Evolutionary conservation across 2,113 vertebrate species (phyloP).

Genomic region (Amphiprion ocellaris): DNA sequence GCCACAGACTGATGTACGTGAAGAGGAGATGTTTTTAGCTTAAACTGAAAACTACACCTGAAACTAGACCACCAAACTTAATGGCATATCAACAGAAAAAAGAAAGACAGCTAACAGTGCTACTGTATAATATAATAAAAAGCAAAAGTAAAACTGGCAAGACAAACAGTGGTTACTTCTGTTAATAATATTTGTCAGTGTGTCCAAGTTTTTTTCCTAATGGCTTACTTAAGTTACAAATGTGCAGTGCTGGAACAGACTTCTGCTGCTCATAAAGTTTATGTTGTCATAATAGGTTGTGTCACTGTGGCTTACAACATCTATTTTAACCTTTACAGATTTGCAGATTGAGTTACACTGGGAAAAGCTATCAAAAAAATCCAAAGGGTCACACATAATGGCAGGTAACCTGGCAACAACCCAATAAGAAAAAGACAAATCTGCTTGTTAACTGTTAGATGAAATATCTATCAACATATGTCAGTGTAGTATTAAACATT

Average conservation of each 20-base stretch:
- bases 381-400: neutral
- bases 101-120: neutral
- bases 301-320: neutral
- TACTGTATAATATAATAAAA: neutral
- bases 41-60: conserved; percentile 8
- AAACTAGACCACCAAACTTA: conserved; percentile 1
- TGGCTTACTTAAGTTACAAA: neutral
- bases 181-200: too few species aligned
- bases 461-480: neutral
- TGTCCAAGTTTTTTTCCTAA: neutral
- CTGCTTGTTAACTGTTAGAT: too few species aligned
- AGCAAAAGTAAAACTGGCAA: neutral
- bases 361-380: neutral
- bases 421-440: too few species aligned
- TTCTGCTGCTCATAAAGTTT: neutral
- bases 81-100: neutral
- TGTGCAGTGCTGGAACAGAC: neutral
- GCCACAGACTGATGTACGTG: conserved; percentile 33
- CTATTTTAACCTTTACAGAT: neutral
- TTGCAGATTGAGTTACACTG: neutral
- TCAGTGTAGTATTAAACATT: neutral
- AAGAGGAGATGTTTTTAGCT: neutral
- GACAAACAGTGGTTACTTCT: too few species aligned
- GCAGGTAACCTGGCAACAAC: too few species aligned
- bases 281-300: neutral